Evolutionary conservation across 2,113 vertebrate species (phyloP).

Genomic region (Opisthocomus hoazin): DNA sequence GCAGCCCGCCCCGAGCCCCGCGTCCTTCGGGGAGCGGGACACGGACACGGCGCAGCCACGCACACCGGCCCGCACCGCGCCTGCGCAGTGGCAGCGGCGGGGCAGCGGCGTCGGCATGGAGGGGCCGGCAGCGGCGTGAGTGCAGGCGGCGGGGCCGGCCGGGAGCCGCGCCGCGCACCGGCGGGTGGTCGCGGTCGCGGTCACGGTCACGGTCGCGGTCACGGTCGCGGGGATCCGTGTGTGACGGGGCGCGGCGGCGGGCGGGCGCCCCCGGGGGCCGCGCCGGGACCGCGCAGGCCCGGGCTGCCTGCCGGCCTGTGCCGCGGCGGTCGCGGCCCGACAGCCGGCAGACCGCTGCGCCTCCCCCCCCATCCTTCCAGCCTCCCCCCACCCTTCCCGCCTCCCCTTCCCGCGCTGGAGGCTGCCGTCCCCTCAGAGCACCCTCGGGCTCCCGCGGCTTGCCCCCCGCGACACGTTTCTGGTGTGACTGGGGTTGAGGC

Average conservation of each 20-base stretch:
- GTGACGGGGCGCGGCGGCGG: neutral
- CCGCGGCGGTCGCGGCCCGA: neutral
- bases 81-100: neutral
- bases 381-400: neutral
- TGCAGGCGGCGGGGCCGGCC: rapidly evolving
- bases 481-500: neutral
- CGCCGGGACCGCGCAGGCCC: no score
- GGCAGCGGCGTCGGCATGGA: neutral
- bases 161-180: neutral
- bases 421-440: rapidly evolving
- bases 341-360: neutral
- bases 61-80: neutral
- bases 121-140: neutral
- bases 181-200: no score
- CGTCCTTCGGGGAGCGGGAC: rapidly evolving
- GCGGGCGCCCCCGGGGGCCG: no score
- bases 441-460: rapidly evolving
- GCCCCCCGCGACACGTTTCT: neutral
- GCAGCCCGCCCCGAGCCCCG: no score
- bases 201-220: no score
- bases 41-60: rapidly evolving
- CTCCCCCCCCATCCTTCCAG: neutral
- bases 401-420: neutral
- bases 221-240: neutral
- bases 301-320: neutral